Percentiles rank a stretch among this genome's conserved stretches.
These are phyloP conservation scores for Macrostomum lignano DNA, from an alignment of 1,140 invertebrate species.

Conservation along the genomic window DNA sequence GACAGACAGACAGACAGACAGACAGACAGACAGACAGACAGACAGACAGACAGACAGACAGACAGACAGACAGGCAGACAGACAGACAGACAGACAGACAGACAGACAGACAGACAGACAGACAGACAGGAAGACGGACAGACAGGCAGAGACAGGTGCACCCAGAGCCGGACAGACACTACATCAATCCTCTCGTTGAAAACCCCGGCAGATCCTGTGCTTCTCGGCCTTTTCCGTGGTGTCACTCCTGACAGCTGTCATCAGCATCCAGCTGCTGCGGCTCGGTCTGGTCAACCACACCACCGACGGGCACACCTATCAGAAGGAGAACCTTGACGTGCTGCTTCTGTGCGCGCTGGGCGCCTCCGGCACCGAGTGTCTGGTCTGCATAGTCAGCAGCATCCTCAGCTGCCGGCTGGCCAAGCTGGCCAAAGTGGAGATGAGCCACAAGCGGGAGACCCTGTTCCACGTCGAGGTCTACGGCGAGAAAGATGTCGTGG, in stretches of 20 bases:
- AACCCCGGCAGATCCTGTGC: conserved; percentile 30
- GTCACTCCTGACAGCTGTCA: conserved; percentile 24
- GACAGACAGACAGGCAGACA: too few species aligned
- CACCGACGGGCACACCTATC: conserved; percentile 25
- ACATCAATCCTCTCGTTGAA: too few species aligned
- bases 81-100: too few species aligned
- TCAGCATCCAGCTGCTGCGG: conserved; percentile 27
- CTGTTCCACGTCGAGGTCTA: conserved; percentile 27
- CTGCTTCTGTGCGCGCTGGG: conserved; percentile 22
- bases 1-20: too few species aligned
- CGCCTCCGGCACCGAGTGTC: conserved; percentile 17
- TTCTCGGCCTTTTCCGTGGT: conserved; percentile 26
- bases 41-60: too few species aligned
- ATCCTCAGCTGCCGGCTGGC: conserved; percentile 22
- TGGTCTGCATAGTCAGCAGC: conserved; percentile 21
- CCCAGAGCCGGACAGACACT: too few species aligned
- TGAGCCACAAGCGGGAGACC: conserved; percentile 21
- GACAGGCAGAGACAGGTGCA: too few species aligned
- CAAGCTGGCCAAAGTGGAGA: conserved; percentile 21
- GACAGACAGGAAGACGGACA: too few species aligned
- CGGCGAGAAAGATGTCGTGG: conserved; percentile 12
- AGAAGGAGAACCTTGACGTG: conserved; percentile 12
- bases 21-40: too few species aligned
- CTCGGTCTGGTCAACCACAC: conserved; percentile 28
- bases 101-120: too few species aligned